Conservation (phyloP, 2,113 vertebrate genomes). For the Typhlomys cinereus region DNA sequence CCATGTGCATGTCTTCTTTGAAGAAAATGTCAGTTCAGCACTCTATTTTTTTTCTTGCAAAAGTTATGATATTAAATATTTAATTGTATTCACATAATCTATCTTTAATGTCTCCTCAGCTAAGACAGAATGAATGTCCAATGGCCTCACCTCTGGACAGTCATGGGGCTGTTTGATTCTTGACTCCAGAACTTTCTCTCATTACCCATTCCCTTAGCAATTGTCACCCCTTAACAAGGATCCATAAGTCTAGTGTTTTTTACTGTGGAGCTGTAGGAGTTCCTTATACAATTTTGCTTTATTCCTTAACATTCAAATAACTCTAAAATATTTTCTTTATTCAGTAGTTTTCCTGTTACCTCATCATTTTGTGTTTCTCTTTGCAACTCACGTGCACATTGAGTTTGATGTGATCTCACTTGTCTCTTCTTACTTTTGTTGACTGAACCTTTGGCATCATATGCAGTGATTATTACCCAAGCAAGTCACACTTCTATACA, state of each 20-base stretch:
- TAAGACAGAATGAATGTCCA: too few species aligned
- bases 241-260: too few species aligned
- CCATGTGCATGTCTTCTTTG: background rate
- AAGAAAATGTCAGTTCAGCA: too few species aligned
- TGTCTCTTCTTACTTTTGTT: background rate
- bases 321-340: background rate
- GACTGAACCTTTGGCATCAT: background rate
- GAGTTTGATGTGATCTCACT: background rate
- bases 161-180: too few species aligned
- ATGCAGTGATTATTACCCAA: background rate
- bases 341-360: background rate
- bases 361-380: background rate
- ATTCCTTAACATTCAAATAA: background rate
- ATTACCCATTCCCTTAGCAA: too few species aligned
- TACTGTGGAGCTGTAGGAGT: background rate
- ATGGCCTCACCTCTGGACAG: too few species aligned
- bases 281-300: background rate
- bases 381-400: background rate
- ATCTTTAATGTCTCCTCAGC: too few species aligned
- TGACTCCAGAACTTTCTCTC: too few species aligned
- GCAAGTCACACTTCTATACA: background rate
- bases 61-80: too few species aligned
- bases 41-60: too few species aligned
- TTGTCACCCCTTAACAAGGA: too few species aligned
- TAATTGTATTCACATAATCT: too few species aligned